phyloP scores from a whole-genome alignment of 2,888 invertebrate species.

The Argyra leucocephala region DNA sequence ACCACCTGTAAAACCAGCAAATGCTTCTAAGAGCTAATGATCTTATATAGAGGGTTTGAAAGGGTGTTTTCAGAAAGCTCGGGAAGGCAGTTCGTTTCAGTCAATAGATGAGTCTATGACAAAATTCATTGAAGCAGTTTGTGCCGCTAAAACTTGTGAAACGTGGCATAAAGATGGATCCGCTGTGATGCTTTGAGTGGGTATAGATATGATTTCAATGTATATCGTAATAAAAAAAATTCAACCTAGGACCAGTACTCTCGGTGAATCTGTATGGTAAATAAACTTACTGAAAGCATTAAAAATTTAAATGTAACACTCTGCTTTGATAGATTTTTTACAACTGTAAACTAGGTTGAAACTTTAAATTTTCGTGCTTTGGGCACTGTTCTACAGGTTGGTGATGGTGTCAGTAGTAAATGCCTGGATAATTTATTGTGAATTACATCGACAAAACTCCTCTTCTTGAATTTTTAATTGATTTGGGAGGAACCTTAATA shows the following conservation, averaged over 20 bases:
- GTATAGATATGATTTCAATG: no score
- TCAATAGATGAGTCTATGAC: constrained; percentile 22
- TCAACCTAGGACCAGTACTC: constrained; percentile 8
- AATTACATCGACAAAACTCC: no score
- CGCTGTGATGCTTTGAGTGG: constrained; percentile 13
- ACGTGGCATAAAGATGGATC: constrained; percentile 18
- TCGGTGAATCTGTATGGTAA: constrained; percentile 18
- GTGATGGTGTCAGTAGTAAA: no score
- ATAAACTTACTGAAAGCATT: constrained; percentile 17
- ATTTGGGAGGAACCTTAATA: no score
- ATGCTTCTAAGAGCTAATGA: constrained; percentile 15
- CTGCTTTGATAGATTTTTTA: constrained; percentile 20
- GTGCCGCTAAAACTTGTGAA: constrained; percentile 21
- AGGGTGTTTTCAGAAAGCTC: constrained; percentile 11
- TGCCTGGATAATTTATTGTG: no score
- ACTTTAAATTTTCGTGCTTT: constrained; percentile 11
- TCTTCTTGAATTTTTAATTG: no score
- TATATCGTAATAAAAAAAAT: constrained; percentile 13
- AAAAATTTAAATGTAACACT: constrained; percentile 15
- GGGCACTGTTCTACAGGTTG: constrained; percentile 9
- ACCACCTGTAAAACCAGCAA: not conserved
- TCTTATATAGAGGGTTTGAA: constrained; percentile 17
- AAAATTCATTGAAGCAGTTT: constrained; percentile 22
- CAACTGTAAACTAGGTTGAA: constrained; percentile 16
- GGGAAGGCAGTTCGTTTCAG: constrained; percentile 18